A percentile compares a stretch with the other conserved stretches of the same genome.
These are phyloP conservation scores for Ips nitidus DNA, from an alignment of 1,140 invertebrate species.

Conservation along the genomic window DNA sequence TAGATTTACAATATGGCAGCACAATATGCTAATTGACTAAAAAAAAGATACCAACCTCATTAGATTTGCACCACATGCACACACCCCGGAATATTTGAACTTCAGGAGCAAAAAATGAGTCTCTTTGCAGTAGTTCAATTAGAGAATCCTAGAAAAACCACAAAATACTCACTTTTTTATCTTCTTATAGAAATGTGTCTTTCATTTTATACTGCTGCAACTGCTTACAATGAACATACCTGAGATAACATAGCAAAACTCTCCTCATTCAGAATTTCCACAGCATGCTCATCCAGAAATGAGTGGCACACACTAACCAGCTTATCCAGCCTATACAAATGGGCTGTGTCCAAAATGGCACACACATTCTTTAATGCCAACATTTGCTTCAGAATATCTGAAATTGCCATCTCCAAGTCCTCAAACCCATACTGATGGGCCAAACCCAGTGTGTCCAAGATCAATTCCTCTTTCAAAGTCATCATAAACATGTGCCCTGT, in stretches of 20 bases:
- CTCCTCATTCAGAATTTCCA: constrained; percentile 79
- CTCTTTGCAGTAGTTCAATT: constrained; percentile 81
- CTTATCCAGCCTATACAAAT: constrained; percentile 62
- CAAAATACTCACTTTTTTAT: constrained; percentile 16
- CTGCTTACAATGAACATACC: constrained; percentile 54
- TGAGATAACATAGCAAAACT: constrained; percentile 82
- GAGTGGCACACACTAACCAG: constrained; percentile 68
- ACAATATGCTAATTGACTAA: neutral
- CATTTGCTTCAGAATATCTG: constrained; percentile 88
- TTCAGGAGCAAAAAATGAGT: constrained; percentile 95
- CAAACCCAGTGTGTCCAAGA: constrained; percentile 85
- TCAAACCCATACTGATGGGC: constrained; percentile 95
- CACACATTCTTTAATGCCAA: constrained; percentile 88
- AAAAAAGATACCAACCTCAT: constrained; percentile 48
- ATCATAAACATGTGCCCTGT: constrained; percentile 85
- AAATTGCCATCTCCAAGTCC: constrained; percentile 88
- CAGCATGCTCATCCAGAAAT: constrained; percentile 89
- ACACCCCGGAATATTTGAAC: constrained; percentile 93
- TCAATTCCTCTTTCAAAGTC: constrained; percentile 80
- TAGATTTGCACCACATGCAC: constrained; percentile 80
- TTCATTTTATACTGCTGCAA: too few relatives aligned
- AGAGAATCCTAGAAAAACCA: constrained; percentile 64
- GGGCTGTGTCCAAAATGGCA: constrained; percentile 88
- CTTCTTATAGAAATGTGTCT: neutral
- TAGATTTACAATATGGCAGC: too few relatives aligned